Percentiles rank a stretch among this genome's conserved stretches.
Evolutionary conservation across 2,888 invertebrate species (phyloP).

Genomic region (Crocallis elinguaria): DNA sequence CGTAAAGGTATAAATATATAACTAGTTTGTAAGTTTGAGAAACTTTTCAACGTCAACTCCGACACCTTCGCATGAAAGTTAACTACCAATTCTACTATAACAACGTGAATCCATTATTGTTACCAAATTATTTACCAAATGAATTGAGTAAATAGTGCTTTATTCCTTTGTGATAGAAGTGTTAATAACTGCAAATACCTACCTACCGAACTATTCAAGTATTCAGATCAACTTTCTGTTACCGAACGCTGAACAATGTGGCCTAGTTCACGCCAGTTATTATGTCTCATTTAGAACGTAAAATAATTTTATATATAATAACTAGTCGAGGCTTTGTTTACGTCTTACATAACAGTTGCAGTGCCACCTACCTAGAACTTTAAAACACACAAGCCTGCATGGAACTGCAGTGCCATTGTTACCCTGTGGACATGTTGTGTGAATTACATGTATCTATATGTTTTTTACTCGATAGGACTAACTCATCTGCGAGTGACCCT

Average conservation of each 20-base stretch:
- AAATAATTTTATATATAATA: conserved; percentile 7
- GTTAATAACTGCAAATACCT: neutral
- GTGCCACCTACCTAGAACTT: too few species aligned
- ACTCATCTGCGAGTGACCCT: too few species aligned
- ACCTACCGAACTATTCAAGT: neutral
- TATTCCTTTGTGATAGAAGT: neutral
- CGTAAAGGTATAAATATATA: too few species aligned
- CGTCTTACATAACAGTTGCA: too few species aligned
- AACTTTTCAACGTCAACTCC: neutral
- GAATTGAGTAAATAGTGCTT: neutral
- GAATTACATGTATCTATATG: too few species aligned
- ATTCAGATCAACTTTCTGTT: conserved; percentile 24
- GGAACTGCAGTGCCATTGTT: too few species aligned
- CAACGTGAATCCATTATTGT: neutral
- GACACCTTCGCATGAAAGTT: neutral
- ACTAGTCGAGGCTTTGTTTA: neutral
- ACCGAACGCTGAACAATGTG: conserved; percentile 18
- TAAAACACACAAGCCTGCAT: too few species aligned
- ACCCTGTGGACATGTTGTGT: too few species aligned
- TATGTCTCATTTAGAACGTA: conserved; percentile 7
- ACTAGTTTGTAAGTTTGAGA: neutral
- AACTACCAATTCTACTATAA: neutral
- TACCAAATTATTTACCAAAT: neutral
- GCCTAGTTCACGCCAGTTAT: conserved; percentile 11
- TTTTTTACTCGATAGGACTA: too few species aligned